Percentiles rank a stretch among this genome's conserved stretches.
Evolutionary conservation across 2,797 vertebrate genomes (phyloP).

Genomic region (Sebastes cheni): DNA sequence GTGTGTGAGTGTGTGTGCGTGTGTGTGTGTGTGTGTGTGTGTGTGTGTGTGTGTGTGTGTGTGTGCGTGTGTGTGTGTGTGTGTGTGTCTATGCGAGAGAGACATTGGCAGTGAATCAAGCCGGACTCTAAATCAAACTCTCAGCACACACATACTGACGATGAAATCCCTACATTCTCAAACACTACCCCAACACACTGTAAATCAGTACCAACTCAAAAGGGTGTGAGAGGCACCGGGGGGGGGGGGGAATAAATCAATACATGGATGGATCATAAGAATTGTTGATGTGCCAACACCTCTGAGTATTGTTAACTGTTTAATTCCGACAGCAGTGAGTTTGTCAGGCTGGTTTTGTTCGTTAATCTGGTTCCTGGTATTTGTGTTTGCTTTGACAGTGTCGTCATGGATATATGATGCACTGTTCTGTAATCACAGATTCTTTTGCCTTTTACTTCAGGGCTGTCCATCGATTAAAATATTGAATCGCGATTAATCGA

Average conservation of each 20-base stretch:
- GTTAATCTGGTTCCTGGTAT: conserved; percentile 5
- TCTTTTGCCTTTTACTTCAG: not conserved
- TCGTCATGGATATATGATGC: not conserved
- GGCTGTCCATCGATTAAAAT: no score
- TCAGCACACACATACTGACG: not conserved
- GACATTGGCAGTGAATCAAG: conserved; percentile 56
- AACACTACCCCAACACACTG: not conserved
- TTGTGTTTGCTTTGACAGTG: not conserved
- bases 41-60: not conserved
- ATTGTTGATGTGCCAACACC: conserved; percentile 3
- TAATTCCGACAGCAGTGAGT: not conserved
- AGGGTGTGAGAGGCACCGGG: not conserved
- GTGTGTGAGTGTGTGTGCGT: not conserved
- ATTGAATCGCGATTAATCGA: no score
- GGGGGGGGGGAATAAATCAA: conserved; percentile 2
- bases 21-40: not conserved
- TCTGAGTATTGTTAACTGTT: not conserved
- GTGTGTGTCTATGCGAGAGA: not conserved
- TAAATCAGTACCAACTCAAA: not conserved
- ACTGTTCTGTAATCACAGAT: not conserved
- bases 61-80: not conserved
- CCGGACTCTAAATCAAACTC: conserved; percentile 12
- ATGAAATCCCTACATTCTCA: conserved; percentile 15
- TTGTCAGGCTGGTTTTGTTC: conserved; percentile 1
- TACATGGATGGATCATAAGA: not conserved